These are phyloP conservation scores for Carcinoscorpius rotundicauda DNA, from an alignment of 1,140 invertebrate genomes.

Conservation along the genomic window DNA sequence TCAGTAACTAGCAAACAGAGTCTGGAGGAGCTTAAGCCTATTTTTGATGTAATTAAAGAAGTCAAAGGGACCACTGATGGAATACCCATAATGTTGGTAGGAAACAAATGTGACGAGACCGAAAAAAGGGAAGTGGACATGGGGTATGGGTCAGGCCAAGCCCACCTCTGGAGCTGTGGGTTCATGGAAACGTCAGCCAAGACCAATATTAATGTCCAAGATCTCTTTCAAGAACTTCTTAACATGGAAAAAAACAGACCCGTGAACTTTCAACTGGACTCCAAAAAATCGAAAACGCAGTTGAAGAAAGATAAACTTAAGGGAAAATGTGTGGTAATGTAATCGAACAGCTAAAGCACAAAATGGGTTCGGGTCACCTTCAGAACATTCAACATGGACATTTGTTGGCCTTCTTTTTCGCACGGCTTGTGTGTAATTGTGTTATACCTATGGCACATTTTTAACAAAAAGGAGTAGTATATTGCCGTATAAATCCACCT, in stretches of 20 bases:
- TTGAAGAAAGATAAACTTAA: conserved; percentile 39
- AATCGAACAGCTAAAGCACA: background rate
- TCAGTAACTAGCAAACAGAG: conserved; percentile 85
- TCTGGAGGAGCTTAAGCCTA: conserved; percentile 89
- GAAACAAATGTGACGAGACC: conserved; percentile 91
- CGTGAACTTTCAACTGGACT: conserved; percentile 82
- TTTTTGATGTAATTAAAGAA: conserved; percentile 73
- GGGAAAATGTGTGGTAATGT: conserved; percentile 36
- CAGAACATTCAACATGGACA: no score
- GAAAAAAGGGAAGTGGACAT: conserved; percentile 65
- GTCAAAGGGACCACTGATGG: conserved; percentile 59
- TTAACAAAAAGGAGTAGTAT: no score
- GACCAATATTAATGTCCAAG: conserved; percentile 96
- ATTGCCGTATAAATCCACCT: no score
- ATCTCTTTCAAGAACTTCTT: conserved; percentile 63
- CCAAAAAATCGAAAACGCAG: conserved; percentile 48
- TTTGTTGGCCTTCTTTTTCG: no score
- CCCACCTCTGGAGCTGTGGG: conserved; percentile 81
- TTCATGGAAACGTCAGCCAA: conserved; percentile 99
- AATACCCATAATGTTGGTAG: conserved; percentile 87
- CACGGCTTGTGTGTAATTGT: no score
- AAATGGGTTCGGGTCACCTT: no score
- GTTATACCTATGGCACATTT: no score
- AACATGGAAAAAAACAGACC: conserved; percentile 93
- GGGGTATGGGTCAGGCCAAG: conserved; percentile 72